Evolutionary conservation across 2,888 invertebrate genomes (phyloP).

Genomic region (Rugalucina vietnamica): DNA sequence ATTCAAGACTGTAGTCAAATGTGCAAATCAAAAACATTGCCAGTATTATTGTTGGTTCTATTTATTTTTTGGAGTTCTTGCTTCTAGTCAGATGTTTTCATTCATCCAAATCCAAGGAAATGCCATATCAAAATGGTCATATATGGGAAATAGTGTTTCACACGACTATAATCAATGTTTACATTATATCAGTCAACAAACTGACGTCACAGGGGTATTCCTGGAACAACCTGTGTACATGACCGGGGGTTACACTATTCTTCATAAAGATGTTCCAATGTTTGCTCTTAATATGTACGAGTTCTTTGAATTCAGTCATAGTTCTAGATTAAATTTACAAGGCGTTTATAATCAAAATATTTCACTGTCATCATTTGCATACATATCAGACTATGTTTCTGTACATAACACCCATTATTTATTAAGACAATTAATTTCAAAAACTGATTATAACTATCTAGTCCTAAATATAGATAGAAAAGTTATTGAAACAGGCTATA

Average conservation of each 20-base stretch:
- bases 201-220: conserved; percentile 76
- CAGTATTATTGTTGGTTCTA: conserved; percentile 42
- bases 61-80: conserved; percentile 39
- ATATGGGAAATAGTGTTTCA: conserved; percentile 47
- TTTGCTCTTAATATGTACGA: conserved; percentile 65
- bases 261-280: conserved; percentile 72
- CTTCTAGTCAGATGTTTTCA: conserved; percentile 42
- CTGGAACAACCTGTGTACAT: conserved; percentile 67
- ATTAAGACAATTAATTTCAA: conserved; percentile 65
- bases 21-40: conserved; percentile 23
- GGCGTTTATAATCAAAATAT: not conserved
- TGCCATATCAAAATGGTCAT: conserved; percentile 61
- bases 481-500: conserved; percentile 66
- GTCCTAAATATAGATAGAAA: conserved; percentile 56
- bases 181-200: conserved; percentile 66
- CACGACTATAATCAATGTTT: conserved; percentile 68
- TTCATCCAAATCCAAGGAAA: conserved; percentile 16
- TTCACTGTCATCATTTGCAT: conserved; percentile 49
- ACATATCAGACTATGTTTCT: conserved; percentile 71
- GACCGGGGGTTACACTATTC: conserved; percentile 70
- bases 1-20: not conserved
- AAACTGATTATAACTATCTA: conserved; percentile 73
- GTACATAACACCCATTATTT: conserved; percentile 68
- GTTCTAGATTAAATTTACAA: not conserved
- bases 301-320: conserved; percentile 34